Evolutionary conservation across 2,888 invertebrate species (phyloP).

Genomic region (Ariolimax columbianus): DNA sequence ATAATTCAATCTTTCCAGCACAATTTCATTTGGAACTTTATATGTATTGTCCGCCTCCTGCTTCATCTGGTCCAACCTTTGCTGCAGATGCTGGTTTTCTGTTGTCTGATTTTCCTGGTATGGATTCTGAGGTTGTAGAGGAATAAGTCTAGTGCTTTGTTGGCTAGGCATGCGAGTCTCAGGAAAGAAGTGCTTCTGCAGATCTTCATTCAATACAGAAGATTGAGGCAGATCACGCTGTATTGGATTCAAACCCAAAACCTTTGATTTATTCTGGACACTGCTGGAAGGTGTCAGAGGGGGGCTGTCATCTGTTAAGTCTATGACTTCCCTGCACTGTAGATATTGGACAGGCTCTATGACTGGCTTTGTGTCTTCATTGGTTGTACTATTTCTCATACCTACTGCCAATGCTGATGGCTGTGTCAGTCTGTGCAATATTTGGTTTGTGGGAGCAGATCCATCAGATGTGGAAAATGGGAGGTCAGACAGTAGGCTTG

Average conservation of each 20-base stretch:
- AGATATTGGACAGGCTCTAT: background rate
- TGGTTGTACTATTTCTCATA: background rate
- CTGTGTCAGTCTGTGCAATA: background rate
- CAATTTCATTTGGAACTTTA: background rate
- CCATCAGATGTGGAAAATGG: background rate
- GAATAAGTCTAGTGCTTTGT: background rate
- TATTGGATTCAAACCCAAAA: background rate
- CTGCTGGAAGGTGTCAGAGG: constrained; percentile 9
- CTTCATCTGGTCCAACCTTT: background rate
- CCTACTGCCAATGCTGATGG: background rate
- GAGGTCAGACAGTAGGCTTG: background rate
- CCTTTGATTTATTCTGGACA: background rate
- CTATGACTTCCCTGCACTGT: constrained; percentile 37
- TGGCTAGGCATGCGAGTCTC: background rate
- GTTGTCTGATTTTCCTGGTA: background rate
- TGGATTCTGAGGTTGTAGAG: background rate
- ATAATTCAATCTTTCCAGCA: background rate
- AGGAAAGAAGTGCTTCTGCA: background rate
- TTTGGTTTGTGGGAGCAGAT: background rate
- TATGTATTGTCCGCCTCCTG: background rate
- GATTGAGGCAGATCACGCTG: background rate
- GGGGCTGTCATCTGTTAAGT: constrained; percentile 37
- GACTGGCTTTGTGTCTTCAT: background rate
- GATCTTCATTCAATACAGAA: background rate
- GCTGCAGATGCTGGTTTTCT: background rate